Evolutionary conservation across 2,797 vertebrate genomes (phyloP).

Genomic region (Periophthalmus magnuspinnatus): DNA sequence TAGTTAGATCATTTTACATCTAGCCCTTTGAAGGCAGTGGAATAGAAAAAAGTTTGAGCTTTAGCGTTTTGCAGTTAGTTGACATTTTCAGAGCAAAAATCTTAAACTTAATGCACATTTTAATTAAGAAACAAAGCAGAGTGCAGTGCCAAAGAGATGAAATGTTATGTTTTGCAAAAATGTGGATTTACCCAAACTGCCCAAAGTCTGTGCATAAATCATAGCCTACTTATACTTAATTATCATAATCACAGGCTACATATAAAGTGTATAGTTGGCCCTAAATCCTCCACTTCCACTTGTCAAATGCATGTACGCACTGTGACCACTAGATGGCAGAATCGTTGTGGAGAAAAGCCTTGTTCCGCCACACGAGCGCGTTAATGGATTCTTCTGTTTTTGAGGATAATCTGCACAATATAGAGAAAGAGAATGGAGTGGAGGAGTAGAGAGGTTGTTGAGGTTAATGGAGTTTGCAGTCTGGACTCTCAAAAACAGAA

Average conservation of each 20-base stretch:
- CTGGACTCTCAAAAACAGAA: slow-evolving; percentile 55
- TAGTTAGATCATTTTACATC: too few relatives aligned
- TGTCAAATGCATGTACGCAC: background rate
- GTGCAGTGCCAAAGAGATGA: too few relatives aligned
- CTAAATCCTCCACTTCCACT: background rate
- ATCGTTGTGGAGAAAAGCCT: slow-evolving; percentile 1
- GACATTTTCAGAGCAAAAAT: too few relatives aligned
- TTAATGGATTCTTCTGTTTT: slow-evolving; percentile 3
- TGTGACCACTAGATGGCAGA: slow-evolving; percentile 66
- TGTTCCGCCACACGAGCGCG: background rate
- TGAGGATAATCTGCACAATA: background rate
- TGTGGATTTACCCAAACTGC: too few relatives aligned
- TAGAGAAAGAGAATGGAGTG: background rate
- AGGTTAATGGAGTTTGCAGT: slow-evolving; percentile 5
- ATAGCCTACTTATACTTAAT: too few relatives aligned
- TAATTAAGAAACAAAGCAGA: too few relatives aligned
- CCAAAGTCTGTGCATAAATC: too few relatives aligned
- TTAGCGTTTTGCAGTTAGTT: background rate
- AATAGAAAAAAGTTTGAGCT: background rate
- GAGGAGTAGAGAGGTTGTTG: slow-evolving; percentile 8
- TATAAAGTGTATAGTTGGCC: too few relatives aligned
- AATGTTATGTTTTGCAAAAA: too few relatives aligned
- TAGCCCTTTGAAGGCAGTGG: too few relatives aligned
- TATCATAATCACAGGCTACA: too few relatives aligned
- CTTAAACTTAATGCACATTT: too few relatives aligned